These are phyloP conservation scores for Oscheius sp. DNA, from an alignment of 2,888 invertebrate species.

Conservation along the genomic window DNA sequence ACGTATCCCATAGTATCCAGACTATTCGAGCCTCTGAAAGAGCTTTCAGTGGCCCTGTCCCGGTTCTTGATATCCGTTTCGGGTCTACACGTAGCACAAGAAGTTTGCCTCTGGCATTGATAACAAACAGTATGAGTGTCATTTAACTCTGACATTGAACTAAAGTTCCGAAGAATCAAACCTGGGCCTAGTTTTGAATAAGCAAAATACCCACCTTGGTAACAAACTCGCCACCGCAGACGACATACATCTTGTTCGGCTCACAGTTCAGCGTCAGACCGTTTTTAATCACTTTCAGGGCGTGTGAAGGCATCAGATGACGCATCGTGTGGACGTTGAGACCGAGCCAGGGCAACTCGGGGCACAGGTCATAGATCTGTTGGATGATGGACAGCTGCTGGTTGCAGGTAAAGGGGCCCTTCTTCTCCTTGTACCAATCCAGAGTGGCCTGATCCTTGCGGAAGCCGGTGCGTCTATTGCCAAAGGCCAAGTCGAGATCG, in stretches of 20 bases:
- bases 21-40: no score
- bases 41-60: no score
- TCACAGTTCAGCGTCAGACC: not conserved
- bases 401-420: constrained; percentile 1
- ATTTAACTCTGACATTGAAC: no score
- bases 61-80: no score
- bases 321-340: constrained; percentile 21
- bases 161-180: no score
- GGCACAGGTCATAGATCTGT: constrained; percentile 17
- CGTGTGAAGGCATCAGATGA: not conserved
- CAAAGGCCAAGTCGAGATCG: constrained; percentile 19
- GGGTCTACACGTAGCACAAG: no score
- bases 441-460: constrained; percentile 18
- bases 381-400: constrained; percentile 23
- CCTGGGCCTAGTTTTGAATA: no score
- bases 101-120: no score
- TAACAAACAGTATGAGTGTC: no score
- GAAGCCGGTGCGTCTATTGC: constrained; percentile 21
- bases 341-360: constrained; percentile 18
- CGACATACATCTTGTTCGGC: constrained; percentile 12
- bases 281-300: not conserved
- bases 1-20: no score
- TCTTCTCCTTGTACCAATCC: constrained; percentile 20
- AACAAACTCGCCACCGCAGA: constrained; percentile 14
- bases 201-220: not conserved